Base-by-base conservation (phyloP, 2,888 invertebrate species). In the Aleiodes alternator region DNA sequence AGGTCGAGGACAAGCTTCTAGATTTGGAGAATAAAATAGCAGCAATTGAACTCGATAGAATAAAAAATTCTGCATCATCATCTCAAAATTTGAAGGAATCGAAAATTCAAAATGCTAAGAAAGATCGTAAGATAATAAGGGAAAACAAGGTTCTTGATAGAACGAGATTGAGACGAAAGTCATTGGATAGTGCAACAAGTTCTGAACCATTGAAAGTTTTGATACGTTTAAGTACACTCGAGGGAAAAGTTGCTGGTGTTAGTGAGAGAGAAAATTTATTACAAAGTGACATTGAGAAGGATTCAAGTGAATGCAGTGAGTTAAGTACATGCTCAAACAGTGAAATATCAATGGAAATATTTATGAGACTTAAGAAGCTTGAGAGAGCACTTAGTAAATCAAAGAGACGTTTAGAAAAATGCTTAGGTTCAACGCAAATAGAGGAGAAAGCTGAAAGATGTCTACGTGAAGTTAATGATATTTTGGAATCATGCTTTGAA, bases 1-100 rank as follows among this genome's bases (percentile, higher is more conserved):
- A 96, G 88, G 92, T 97, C 16, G 97, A 97, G 88, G 95, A 95
- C 79, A 96, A 96, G 87, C 91, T 96, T 61, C 92, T 92, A n/a
- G 95, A 96, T 86, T 89, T 96, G 76, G 96, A 96, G 90, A 93
- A 92, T 69, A 96, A 95, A 90, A 94, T 96, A 66, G 91, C 93
- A 73, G 91, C 93, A 79, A 88, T 95, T 71, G 95, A 95, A 85
- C 90, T 89, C 4, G 89, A 90, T 2, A 90, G 88, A 76, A 84
- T 85, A 55, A 86, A 90, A 12, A 23, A 23, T 2, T 90, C 90
- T 31, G 90, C 91, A 71, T 90, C 91, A 12, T 90, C 87, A 11
- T 90, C 90, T 78, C 89, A 90, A 69, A 91, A 91, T 55, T 91
- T 92, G 6, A 92, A 92, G 84, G 92, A 92, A 81, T 88, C 90